Percentiles rank a stretch among this genome's conserved stretches.
Evolutionary conservation across 2,113 vertebrate genomes (phyloP).

Genomic region (Bujurquina vittata): DNA sequence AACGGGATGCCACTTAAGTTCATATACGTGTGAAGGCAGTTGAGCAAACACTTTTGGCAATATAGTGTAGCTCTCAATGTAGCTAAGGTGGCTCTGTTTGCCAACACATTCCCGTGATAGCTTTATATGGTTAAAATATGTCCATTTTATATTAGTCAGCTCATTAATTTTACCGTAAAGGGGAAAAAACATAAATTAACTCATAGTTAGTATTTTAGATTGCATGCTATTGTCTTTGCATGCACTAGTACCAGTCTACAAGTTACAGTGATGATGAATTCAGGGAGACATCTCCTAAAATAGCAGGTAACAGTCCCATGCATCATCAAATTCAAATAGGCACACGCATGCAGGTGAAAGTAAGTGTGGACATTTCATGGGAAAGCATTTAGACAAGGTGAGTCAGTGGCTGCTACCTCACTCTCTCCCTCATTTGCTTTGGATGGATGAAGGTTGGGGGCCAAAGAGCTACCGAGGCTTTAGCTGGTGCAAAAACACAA

Average conservation of each 20-base stretch:
- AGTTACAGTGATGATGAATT: slow-evolving; percentile 26
- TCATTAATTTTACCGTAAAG: neutral
- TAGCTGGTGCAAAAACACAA: slow-evolving; percentile 14
- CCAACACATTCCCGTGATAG: neutral
- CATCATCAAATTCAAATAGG: slow-evolving; percentile 41
- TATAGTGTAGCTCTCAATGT: neutral
- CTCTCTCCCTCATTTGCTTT: slow-evolving; percentile 33
- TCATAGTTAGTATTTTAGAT: neutral
- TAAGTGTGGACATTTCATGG: slow-evolving; percentile 20
- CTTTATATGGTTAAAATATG: neutral
- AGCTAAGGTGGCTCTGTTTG: neutral
- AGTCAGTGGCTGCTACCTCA: slow-evolving; percentile 31
- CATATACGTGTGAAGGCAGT: no score
- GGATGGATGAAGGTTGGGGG: slow-evolving; percentile 33
- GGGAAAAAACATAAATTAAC: neutral
- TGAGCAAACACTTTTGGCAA: no score
- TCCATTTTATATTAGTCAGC: neutral
- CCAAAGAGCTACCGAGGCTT: slow-evolving; percentile 12
- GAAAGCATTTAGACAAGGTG: slow-evolving; percentile 13
- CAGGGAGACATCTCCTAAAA: slow-evolving; percentile 22
- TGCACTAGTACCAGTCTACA: neutral
- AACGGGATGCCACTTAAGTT: no score
- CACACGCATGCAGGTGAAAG: slow-evolving; percentile 44
- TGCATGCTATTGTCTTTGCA: neutral
- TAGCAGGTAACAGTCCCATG: slow-evolving; percentile 29